These are phyloP conservation scores for Athetis lepigone DNA, from an alignment of 2,888 invertebrate species.

Conservation along the genomic window DNA sequence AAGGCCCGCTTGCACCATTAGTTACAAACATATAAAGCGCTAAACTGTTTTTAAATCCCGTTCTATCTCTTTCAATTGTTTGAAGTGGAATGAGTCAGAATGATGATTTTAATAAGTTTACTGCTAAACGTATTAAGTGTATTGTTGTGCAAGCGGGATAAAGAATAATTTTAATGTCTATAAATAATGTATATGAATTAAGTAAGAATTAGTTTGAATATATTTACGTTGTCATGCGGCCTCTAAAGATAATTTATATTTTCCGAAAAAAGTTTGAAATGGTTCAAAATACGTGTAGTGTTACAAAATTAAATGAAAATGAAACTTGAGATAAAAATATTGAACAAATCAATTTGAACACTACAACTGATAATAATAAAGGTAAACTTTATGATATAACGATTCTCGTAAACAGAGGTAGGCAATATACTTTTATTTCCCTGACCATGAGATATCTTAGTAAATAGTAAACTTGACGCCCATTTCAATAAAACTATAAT, in stretches of 20 bases:
- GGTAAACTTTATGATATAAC: conserved; percentile 16
- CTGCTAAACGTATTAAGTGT: neutral
- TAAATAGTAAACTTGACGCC: conserved; percentile 60
- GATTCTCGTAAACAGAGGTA: conserved; percentile 23
- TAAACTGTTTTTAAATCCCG: neutral
- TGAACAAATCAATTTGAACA: conserved; percentile 5
- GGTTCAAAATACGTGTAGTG: neutral
- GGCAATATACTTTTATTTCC: conserved; percentile 45
- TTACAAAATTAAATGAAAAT: conserved; percentile 6
- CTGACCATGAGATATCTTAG: conserved; percentile 57
- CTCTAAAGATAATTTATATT: conserved; percentile 12
- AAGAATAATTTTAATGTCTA: conserved; percentile 29
- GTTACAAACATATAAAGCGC: neutral
- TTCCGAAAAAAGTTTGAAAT: conserved; percentile 6
- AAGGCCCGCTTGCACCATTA: conserved; percentile 1
- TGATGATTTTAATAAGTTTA: neutral
- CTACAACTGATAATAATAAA: conserved; percentile 7
- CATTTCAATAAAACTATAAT: conserved; percentile 60
- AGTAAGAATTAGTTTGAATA: conserved; percentile 43
- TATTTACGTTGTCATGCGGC: conserved; percentile 11
- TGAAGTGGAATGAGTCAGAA: neutral
- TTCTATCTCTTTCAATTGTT: neutral
- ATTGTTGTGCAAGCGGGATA: neutral
- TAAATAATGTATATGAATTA: conserved; percentile 54
- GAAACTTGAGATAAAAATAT: conserved; percentile 3